A percentile compares a stretch with the other conserved stretches of the same genome.
phyloP scores from a whole-genome alignment of 2,888 invertebrate genomes.

The Selenia dentaria region DNA sequence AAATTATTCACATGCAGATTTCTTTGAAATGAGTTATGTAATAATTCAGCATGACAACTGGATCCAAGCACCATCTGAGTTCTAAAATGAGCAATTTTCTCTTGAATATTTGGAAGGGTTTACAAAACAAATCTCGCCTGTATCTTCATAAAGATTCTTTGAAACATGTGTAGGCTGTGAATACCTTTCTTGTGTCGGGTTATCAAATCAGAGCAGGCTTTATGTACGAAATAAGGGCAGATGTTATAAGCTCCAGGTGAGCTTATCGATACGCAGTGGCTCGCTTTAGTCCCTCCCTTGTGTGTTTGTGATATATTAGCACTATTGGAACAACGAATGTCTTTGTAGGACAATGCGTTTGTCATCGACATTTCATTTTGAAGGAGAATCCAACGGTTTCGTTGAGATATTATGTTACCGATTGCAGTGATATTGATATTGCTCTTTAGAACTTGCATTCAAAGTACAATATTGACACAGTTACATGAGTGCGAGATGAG shows the following conservation, averaged over 20 bases:
- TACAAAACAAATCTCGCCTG: conserved; percentile 14
- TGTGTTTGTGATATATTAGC: conserved; percentile 19
- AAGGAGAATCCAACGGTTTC: no score
- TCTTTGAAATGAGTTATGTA: not conserved
- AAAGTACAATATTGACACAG: no score
- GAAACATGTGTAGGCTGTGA: conserved; percentile 11
- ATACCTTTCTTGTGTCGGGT: conserved; percentile 21
- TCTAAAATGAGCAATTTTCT: conserved; percentile 3
- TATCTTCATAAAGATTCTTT: conserved; percentile 18
- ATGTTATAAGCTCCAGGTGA: conserved; percentile 33
- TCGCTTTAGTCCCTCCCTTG: conserved; percentile 4
- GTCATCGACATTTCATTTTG: not conserved
- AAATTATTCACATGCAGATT: not conserved
- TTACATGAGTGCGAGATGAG: no score
- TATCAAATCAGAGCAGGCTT: conserved; percentile 30
- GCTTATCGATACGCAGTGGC: conserved; percentile 23
- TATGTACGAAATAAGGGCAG: conserved; percentile 33
- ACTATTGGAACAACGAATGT: conserved; percentile 14
- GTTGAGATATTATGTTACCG: no score
- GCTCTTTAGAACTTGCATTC: no score
- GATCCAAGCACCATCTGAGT: not conserved
- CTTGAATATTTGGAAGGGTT: conserved; percentile 10
- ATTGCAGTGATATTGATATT: no score
- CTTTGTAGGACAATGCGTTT: conserved; percentile 9
- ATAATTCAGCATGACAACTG: not conserved